A percentile compares a stretch with the other conserved stretches of the same genome.
These are phyloP conservation scores for Archegozetes longisetosus DNA, from an alignment of 1,140 invertebrate genomes.

Conservation along the genomic window DNA sequence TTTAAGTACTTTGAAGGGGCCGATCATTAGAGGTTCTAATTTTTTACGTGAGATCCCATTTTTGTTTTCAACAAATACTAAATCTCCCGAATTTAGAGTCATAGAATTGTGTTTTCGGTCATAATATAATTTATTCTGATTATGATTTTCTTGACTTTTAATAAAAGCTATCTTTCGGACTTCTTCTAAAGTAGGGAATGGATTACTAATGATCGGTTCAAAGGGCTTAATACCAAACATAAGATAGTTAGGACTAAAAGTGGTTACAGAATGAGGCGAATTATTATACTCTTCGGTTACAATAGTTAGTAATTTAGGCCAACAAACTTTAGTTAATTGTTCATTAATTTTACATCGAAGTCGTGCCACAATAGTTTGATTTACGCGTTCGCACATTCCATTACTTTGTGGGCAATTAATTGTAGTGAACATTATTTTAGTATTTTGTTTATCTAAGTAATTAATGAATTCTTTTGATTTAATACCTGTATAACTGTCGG, in stretches of 20 bases:
- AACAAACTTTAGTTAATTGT: background rate
- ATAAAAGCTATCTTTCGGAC: background rate
- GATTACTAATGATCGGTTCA: background rate
- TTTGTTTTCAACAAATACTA: background rate
- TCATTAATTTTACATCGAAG: constrained; percentile 11
- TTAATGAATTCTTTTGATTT: background rate
- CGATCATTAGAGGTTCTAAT: background rate
- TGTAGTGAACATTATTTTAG: background rate
- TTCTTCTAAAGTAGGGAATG: background rate
- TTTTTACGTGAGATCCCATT: background rate
- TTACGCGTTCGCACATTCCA: constrained; percentile 1
- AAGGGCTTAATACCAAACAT: background rate
- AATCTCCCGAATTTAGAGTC: background rate
- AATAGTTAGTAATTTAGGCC: background rate
- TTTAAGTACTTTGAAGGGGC: background rate
- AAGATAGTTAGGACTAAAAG: background rate
- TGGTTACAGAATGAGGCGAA: background rate
- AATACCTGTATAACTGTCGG: background rate
- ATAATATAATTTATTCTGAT: background rate
- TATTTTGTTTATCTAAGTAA: background rate
- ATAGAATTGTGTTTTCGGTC: background rate
- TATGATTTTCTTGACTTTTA: background rate
- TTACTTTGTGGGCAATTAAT: background rate
- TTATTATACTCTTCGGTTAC: background rate
- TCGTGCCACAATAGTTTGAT: background rate